A percentile compares a stretch with the other conserved stretches of the same genome.
phyloP scores from a whole-genome alignment of 35 echinoderm and acorn worm genomes.

The Ophiothrix spiculata region DNA sequence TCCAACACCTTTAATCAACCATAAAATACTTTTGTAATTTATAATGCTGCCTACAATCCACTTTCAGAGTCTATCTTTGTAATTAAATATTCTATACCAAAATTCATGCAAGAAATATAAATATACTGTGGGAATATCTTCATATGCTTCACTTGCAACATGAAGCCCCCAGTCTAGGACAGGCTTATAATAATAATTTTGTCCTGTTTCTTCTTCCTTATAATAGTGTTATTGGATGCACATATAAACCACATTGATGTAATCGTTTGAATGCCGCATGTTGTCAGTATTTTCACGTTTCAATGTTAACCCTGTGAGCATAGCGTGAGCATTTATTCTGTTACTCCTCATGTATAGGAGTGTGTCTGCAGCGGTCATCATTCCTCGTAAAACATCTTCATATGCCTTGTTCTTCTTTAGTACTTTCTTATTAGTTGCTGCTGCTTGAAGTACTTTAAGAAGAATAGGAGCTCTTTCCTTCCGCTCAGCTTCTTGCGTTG shows the following conservation, averaged over 20 bases:
- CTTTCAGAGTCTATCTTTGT: no score
- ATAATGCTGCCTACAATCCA: no score
- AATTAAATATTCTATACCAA: no score
- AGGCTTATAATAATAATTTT: background rate
- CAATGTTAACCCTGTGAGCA: background rate
- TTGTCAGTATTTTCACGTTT: background rate
- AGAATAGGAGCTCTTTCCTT: no score
- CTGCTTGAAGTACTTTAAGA: no score
- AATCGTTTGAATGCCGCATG: background rate
- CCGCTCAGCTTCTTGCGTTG: no score
- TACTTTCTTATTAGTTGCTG: no score
- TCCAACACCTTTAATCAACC: no score
- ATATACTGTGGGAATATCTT: background rate
- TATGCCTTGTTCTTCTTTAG: no score
- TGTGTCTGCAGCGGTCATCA: background rate
- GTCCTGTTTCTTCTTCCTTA: background rate
- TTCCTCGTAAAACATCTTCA: background rate
- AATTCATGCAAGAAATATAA: no score
- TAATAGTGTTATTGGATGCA: background rate
- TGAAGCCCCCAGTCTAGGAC: background rate
- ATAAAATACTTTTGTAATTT: no score
- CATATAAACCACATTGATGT: background rate
- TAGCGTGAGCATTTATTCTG: background rate
- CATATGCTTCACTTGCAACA: background rate
- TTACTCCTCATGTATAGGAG: background rate